These are phyloP conservation scores for Dasyornis broadbenti DNA, from an alignment of 2,113 vertebrate species.

Conservation along the genomic window DNA sequence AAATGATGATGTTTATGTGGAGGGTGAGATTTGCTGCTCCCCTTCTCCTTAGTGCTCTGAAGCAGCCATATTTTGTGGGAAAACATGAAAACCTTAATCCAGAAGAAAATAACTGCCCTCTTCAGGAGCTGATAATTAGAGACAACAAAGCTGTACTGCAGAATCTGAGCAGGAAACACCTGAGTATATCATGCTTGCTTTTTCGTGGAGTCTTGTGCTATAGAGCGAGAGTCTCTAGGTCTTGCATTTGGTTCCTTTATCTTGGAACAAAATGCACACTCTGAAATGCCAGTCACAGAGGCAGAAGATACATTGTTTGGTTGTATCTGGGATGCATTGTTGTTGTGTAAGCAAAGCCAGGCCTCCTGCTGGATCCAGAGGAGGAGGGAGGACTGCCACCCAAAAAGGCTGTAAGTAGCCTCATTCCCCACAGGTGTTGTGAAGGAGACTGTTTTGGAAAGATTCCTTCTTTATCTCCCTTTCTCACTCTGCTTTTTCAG, in stretches of 20 bases:
- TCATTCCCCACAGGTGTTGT: background rate
- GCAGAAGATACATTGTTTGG: background rate
- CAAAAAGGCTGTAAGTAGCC: background rate
- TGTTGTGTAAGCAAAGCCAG: background rate
- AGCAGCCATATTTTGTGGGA: background rate
- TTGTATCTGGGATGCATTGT: background rate
- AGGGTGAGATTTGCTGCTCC: background rate
- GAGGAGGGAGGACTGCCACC: background rate
- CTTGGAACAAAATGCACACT: background rate
- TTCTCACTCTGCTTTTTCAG: background rate
- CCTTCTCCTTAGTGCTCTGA: background rate
- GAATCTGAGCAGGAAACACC: background rate
- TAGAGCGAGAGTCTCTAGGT: background rate
- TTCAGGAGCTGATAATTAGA: background rate
- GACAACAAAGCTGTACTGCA: background rate
- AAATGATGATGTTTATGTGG: background rate
- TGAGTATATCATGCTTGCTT: background rate
- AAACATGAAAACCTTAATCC: background rate
- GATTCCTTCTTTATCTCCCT: constrained; percentile 16
- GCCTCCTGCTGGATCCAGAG: background rate
- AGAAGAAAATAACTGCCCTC: background rate
- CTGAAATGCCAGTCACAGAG: background rate
- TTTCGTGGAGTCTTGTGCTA: background rate
- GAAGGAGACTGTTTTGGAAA: background rate
- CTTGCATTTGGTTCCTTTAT: background rate